Conservation (phyloP, 1,140 invertebrate species). For the Lerema accius region DNA sequence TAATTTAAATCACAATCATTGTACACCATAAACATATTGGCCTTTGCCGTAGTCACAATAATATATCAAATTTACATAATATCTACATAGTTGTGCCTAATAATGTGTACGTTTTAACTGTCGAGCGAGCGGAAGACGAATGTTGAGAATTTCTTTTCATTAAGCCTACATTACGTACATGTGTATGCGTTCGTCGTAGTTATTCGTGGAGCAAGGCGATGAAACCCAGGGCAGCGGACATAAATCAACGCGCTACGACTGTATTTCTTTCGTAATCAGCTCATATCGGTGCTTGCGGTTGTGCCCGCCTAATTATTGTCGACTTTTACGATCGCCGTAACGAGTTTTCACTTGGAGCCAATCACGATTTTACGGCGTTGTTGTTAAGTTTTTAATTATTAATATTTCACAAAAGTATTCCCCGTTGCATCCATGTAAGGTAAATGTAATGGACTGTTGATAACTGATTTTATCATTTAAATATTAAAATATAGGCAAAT, state of each 20-base stretch:
- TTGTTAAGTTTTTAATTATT: slow-evolving; percentile 66
- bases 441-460: slow-evolving; percentile 27
- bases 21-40: slow-evolving; percentile 13
- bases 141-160: slow-evolving; percentile 64
- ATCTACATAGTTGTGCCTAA: slow-evolving; percentile 5
- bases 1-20: slow-evolving; percentile 28
- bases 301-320: slow-evolving; percentile 79
- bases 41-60: slow-evolving; percentile 13
- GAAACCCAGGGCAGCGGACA: slow-evolving; percentile 60
- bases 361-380: slow-evolving; percentile 77
- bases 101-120: slow-evolving; percentile 40
- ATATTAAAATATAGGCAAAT: not conserved
- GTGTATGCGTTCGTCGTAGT: slow-evolving; percentile 39
- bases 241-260: slow-evolving; percentile 77
- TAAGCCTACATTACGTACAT: slow-evolving; percentile 56
- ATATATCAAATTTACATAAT: slow-evolving; percentile 13
- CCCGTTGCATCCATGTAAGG: slow-evolving; percentile 35
- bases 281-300: slow-evolving; percentile 77
- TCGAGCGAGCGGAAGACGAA: slow-evolving; percentile 49
- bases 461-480: slow-evolving; percentile 38
- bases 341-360: slow-evolving; percentile 79
- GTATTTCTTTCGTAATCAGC: slow-evolving; percentile 81
- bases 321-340: slow-evolving; percentile 79
- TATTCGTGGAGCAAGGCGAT: slow-evolving; percentile 53
- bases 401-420: slow-evolving; percentile 44